A percentile compares a stretch with the other conserved stretches of the same genome.
These are phyloP conservation scores for Scaptomyza flava DNA, from an alignment of 2,888 invertebrate genomes.

Conservation along the genomic window DNA sequence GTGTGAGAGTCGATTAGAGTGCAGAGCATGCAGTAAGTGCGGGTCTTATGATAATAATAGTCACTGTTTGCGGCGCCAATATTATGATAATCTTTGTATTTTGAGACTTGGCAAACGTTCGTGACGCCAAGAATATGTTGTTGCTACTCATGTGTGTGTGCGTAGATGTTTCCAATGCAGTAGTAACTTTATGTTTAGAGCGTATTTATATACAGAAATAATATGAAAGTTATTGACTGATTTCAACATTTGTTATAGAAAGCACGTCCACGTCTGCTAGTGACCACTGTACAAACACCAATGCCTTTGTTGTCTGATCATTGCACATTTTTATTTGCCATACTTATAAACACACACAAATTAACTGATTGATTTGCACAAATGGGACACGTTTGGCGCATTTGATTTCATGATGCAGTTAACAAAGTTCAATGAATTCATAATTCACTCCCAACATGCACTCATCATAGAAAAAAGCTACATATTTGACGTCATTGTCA, in stretches of 20 bases:
- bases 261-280: neutral
- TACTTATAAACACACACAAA: slow-evolving; percentile 52
- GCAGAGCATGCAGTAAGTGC: slow-evolving; percentile 21
- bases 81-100: slow-evolving; percentile 29
- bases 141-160: slow-evolving; percentile 8
- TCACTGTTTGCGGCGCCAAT: slow-evolving; percentile 12
- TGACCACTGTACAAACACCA: slow-evolving; percentile 4
- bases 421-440: slow-evolving; percentile 21
- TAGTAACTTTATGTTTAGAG: neutral
- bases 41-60: slow-evolving; percentile 28
- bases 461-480: slow-evolving; percentile 10
- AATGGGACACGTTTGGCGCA: slow-evolving; percentile 51
- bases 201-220: neutral
- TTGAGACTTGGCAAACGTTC: slow-evolving; percentile 51
- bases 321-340: slow-evolving; percentile 47
- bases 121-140: slow-evolving; percentile 47
- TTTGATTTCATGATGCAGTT: slow-evolving; percentile 29
- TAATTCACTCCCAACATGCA: slow-evolving; percentile 14
- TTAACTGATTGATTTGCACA: slow-evolving; percentile 42
- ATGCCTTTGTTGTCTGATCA: slow-evolving; percentile 48
- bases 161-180: slow-evolving; percentile 18
- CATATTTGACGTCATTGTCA: slow-evolving; percentile 56
- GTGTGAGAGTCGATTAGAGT: slow-evolving; percentile 35
- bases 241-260: neutral
- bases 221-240: neutral